These are phyloP conservation scores for Bufotes viridis DNA, from an alignment of 2,797 vertebrate species.

Conservation along the genomic window DNA sequence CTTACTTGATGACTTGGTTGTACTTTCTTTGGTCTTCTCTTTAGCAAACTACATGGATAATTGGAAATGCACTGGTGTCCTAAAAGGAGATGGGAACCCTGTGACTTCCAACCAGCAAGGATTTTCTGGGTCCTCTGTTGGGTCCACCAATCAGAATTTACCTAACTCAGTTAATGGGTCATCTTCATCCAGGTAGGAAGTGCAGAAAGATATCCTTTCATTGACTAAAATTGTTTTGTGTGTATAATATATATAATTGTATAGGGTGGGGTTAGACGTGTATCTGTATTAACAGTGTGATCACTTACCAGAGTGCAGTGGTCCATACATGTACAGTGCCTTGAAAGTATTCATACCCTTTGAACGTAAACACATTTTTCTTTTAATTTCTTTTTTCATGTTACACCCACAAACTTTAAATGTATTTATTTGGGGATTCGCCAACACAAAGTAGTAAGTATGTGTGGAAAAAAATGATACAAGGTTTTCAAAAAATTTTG, in stretches of 20 bases:
- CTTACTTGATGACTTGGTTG: neutral
- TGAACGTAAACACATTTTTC: no score
- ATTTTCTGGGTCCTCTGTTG: slow-evolving; percentile 83
- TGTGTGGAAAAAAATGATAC: no score
- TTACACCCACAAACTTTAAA: no score
- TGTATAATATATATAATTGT: neutral
- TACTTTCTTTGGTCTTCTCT: slow-evolving; percentile 56
- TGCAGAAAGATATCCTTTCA: neutral
- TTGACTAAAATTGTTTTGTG: neutral
- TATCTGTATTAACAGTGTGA: no score
- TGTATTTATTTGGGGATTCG: no score
- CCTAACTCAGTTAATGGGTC: slow-evolving; percentile 89
- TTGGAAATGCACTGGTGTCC: slow-evolving; percentile 97
- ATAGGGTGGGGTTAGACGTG: no score
- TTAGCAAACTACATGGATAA: slow-evolving; percentile 99
- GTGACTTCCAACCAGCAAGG: slow-evolving; percentile 88
- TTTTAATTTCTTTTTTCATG: no score
- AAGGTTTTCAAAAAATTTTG: no score
- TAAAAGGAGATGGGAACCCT: slow-evolving; percentile 96
- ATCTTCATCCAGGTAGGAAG: slow-evolving; percentile 84
- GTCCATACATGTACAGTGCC: no score
- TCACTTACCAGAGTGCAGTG: no score
- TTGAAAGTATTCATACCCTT: no score
- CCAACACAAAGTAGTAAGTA: no score
- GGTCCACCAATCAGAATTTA: slow-evolving; percentile 82